Base-by-base conservation (phyloP, 2,888 invertebrate species). In the Clostera curtula region DNA sequence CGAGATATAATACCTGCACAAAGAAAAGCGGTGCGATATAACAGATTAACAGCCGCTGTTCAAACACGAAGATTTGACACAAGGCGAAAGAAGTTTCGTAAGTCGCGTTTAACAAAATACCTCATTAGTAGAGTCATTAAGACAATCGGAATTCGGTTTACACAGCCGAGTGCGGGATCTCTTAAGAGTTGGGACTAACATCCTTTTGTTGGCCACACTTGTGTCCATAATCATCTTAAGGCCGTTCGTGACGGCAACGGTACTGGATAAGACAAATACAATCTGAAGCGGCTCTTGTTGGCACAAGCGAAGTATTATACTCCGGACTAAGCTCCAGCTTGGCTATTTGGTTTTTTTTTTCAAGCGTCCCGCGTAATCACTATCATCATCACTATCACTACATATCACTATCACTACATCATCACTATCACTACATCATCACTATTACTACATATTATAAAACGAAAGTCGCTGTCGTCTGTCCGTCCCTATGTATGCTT, bases 131-230 rank as follows among this genome's bases (percentile, higher is more conserved):
- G 38, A 44, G 40, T 62, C 65, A 63, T 71, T 69, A 71, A 63
- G 60, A 56, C 50, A 54, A 59, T 52, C 49, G 67, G 74, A 61
- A 71, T 75, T 64, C 34, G 40, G 72, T 76, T 75, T 73, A 64
- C 61, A 59, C 73, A 76, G 73, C 62, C 71, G 74, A 49, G 5
- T 12, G 7, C 22, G 23, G 8, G 9, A 9, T 10, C 8, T 71
- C 70, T 70, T 66, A 33, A 36, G 60, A 62, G 66, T 67, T n/a
- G 58, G 52, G 50, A 42, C 43, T 57, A 49, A 56, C 63, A 76
- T 76, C 75, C 68, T 65, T 67, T 75, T 75, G 63, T 30, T 15
- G 16, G 19, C 24, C 14, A 55, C 77, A 77, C 71, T 61, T 77
- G 77, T 62, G 55, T 63, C 55, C 40, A 77, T 59, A 71, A 31